phyloP scores from a whole-genome alignment of 2,797 vertebrate genomes.

The Enteromius radiatus region DNA sequence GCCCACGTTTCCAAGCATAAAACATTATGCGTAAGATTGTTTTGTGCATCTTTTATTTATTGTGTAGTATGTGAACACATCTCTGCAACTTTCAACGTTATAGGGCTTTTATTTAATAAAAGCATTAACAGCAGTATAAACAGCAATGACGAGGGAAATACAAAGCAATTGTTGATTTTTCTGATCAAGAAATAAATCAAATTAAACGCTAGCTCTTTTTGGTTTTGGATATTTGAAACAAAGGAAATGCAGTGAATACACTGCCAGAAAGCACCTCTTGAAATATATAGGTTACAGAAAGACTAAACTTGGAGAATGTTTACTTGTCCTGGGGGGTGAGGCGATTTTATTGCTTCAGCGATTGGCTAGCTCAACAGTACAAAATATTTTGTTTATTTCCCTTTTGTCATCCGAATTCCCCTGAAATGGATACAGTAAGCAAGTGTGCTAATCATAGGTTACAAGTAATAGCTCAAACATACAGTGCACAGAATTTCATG shows the following conservation, averaged over 20 bases:
- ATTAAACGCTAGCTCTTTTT: background rate
- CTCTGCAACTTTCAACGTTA: background rate
- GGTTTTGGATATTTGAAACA: background rate
- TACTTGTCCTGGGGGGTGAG: conserved; percentile 57
- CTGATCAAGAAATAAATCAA: background rate
- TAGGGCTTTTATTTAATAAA: conserved; percentile 33
- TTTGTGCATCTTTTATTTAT: conserved; percentile 31
- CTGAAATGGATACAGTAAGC: conserved; percentile 25
- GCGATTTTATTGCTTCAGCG: conserved; percentile 71
- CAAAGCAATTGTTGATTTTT: conserved; percentile 21
- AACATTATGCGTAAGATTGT: conserved; percentile 4
- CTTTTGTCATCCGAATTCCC: conserved; percentile 10
- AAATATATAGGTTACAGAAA: conserved; percentile 68
- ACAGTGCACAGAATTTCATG: conserved; percentile 15
- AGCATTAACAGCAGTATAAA: conserved; percentile 30
- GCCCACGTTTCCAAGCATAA: conserved; percentile 9
- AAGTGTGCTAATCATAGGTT: conserved; percentile 4
- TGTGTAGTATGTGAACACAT: conserved; percentile 15
- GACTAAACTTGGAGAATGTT: conserved; percentile 64
- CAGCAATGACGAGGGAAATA: conserved; percentile 5
- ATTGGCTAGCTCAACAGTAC: conserved; percentile 60
- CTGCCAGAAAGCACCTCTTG: conserved; percentile 77
- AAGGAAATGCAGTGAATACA: conserved; percentile 21
- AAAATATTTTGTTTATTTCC: conserved; percentile 12
- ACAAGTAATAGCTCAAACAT: background rate